These are phyloP conservation scores for Nibea coibor DNA, from an alignment of 2,113 vertebrate species.

Conservation along the genomic window DNA sequence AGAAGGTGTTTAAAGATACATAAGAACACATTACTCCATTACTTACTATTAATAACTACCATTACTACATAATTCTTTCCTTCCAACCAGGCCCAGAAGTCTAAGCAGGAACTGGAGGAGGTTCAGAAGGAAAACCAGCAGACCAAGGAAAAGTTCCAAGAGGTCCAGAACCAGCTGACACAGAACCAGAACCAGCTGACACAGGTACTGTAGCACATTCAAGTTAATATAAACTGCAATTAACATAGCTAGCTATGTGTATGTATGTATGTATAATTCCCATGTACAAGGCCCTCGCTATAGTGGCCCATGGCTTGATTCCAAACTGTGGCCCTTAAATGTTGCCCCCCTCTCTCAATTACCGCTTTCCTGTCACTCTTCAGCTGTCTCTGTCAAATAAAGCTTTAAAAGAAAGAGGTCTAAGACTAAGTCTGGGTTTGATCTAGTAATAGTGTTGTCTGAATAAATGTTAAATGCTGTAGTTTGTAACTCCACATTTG, in stretches of 20 bases:
- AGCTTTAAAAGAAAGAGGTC: too few species aligned
- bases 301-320: too few species aligned
- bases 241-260: too few species aligned
- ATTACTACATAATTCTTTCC: too few species aligned
- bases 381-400: too few species aligned
- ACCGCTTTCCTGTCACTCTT: too few species aligned
- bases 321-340: too few species aligned
- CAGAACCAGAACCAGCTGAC: constrained; percentile 67
- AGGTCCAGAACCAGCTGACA: constrained; percentile 68
- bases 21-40: not conserved
- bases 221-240: not conserved
- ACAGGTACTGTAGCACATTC: constrained; percentile 49
- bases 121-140: constrained; percentile 76
- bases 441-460: not conserved
- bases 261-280: too few species aligned
- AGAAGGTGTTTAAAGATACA: too few species aligned
- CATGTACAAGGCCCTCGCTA: too few species aligned
- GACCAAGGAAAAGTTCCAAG: constrained; percentile 68
- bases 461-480: not conserved
- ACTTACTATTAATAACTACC: too few species aligned
- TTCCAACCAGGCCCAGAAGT: constrained; percentile 81
- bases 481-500: not conserved
- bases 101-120: constrained; percentile 78
- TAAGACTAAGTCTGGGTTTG: not conserved
- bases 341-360: too few species aligned